These are phyloP conservation scores for Lacerta viridis DNA, from an alignment of 2,797 vertebrate species.

Conservation along the genomic window DNA sequence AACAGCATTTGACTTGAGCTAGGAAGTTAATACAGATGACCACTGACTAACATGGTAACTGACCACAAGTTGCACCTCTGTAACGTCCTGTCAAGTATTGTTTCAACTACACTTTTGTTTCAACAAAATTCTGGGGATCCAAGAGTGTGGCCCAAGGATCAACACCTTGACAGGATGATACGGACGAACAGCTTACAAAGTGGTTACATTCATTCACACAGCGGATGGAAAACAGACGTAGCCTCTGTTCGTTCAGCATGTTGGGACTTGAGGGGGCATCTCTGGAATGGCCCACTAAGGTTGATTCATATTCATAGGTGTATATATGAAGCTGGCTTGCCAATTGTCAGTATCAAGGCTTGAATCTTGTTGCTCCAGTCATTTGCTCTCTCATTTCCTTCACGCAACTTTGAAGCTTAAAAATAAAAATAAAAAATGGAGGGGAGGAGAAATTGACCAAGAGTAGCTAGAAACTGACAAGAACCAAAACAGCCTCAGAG, in stretches of 20 bases:
- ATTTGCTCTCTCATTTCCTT: not conserved
- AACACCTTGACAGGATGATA: not conserved
- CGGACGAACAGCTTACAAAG: not conserved
- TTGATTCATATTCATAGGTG: not conserved
- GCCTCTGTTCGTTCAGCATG: not conserved
- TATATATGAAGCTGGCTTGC: not conserved
- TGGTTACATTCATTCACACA: too few relatives aligned
- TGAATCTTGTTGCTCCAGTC: not conserved
- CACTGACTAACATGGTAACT: not conserved
- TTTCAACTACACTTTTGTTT: not conserved
- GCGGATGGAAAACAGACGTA: not conserved
- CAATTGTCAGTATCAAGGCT: not conserved
- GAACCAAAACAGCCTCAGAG: not conserved
- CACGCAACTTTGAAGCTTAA: not conserved
- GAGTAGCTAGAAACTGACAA: slow-evolving; percentile 5
- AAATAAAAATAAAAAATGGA: not conserved
- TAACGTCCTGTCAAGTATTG: not conserved
- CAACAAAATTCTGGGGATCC: not conserved
- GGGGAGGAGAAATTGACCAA: not conserved
- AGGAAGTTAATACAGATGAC: not conserved
- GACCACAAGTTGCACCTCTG: not conserved
- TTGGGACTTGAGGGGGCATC: not conserved
- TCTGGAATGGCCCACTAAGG: too few relatives aligned
- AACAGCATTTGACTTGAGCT: not conserved
- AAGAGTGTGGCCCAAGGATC: not conserved